Base-by-base conservation (phyloP, 2,888 invertebrate genomes). In the Creontiades dilutus region DNA sequence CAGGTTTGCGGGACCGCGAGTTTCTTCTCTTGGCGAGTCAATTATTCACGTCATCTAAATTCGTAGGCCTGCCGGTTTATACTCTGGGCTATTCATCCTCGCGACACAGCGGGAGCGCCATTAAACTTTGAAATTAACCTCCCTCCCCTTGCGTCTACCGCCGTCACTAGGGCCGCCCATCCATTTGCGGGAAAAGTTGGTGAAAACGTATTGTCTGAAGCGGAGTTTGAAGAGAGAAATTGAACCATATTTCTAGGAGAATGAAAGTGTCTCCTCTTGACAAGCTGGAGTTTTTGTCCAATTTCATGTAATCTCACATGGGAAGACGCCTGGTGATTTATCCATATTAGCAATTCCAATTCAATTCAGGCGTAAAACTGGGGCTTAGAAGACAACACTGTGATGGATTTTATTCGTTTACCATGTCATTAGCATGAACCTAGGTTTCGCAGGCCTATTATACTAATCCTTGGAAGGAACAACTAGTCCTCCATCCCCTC, bases 11-110 rank as follows among this genome's bases (percentile, higher is more conserved):
- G 16, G 47, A 16, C 78, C 14, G 46, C 11, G 78, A 28, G 78
- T 28, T 78, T 78, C 78, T 16, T 78, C 78, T 16, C 78, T 78
- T 16, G 46, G 37, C 0, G 37, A 78, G 78, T 46, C 78, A 78
- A 78, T 78, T 78, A 78, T 78, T 78, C 78, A 27, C 12, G 78
- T 78, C 78, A 78, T 78, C 78, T n/a, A 78, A 78, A 78, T 78
- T 37, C 19, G 78, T 78, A 78, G 78, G 78, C 78, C 19, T 27
- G 68, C 37, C 78, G 46, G 46, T 47, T 78, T 78, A 46, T 78
- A 47, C 14, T 46, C 47, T n/a, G 78, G 78, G 78, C 78, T 78
- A 78, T 78, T 78, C 78, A 78, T 78, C 47, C 23, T 46, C 46
- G 46, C 37, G 78, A 11, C 27, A n/a, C 37, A 47, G 78, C 37